Conservation (phyloP, 2,888 invertebrate species). For the Agapostemon virescens region DNA sequence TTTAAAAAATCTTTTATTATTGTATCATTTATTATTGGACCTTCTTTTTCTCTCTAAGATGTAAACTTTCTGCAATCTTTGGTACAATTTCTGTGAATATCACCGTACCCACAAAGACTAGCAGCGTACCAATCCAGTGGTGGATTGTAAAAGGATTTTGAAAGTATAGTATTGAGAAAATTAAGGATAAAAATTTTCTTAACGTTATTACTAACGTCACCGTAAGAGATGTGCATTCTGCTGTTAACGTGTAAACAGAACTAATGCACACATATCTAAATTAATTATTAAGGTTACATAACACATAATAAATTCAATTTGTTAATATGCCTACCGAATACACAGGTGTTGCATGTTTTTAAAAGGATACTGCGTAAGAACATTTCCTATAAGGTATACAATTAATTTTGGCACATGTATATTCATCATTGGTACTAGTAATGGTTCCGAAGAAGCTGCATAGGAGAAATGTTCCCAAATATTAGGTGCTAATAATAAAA, state of each 20-base stretch:
- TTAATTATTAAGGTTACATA: conserved; percentile 30
- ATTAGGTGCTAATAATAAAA: conserved; percentile 89
- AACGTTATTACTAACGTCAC: conserved; percentile 97
- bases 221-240: conserved; percentile 95
- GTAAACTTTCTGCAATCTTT: conserved; percentile 77
- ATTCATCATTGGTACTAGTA: conserved; percentile 83
- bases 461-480: conserved; percentile 89
- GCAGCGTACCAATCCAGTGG: conserved; percentile 94
- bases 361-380: conserved; percentile 91
- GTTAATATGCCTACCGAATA: background rate
- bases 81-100: conserved; percentile 92
- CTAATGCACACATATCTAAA: conserved; percentile 92
- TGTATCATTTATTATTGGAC: conserved; percentile 57
- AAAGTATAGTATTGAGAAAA: conserved; percentile 98
- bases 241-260: conserved; percentile 95
- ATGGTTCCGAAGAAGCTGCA: conserved; percentile 85
- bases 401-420: conserved; percentile 88
- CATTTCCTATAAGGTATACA: conserved; percentile 89
- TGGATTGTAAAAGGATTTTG: conserved; percentile 94
- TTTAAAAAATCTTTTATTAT: background rate
- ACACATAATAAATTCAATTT: background rate
- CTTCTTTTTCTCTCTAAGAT: conserved; percentile 58
- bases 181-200: conserved; percentile 95
- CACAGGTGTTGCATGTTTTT: background rate
- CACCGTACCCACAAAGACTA: conserved; percentile 96